These are phyloP conservation scores for Phrynocephalus forsythii DNA, from an alignment of 2,797 vertebrate genomes.

Conservation along the genomic window DNA sequence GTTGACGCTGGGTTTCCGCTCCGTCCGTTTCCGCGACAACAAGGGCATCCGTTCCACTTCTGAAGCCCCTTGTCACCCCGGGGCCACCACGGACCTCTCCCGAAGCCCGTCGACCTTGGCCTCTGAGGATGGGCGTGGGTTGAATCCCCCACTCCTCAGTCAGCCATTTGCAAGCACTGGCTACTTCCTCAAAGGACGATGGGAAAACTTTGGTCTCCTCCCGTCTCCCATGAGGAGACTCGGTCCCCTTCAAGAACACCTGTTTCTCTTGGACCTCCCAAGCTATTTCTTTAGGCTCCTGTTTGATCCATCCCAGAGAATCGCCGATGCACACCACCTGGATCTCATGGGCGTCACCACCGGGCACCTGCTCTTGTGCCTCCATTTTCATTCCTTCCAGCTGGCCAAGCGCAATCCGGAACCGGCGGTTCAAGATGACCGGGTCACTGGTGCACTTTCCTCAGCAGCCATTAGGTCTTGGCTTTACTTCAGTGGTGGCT, in stretches of 20 bases:
- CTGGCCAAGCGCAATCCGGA: neutral
- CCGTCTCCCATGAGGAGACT: neutral
- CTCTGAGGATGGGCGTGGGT: neutral
- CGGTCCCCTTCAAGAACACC: neutral
- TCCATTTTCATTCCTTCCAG: neutral
- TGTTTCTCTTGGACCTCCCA: neutral
- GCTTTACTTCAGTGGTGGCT: neutral
- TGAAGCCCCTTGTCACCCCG: no score
- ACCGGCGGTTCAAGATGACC: neutral
- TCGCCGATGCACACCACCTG: neutral
- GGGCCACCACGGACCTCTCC: no score
- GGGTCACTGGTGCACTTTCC: no score
- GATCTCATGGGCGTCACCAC: neutral
- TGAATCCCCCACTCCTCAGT: neutral
- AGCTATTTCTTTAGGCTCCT: neutral
- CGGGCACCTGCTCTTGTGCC: neutral
- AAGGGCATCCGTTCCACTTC: no score
- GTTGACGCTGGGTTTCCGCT: neutral
- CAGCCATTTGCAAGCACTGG: slow-evolving; percentile 1
- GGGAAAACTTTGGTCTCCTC: neutral
- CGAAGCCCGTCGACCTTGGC: neutral
- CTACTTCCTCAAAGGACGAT: neutral
- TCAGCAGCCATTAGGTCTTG: slow-evolving; percentile 1
- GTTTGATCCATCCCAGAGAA: neutral
- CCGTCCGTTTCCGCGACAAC: neutral